Evolutionary conservation across 2,113 vertebrate species (phyloP).

Genomic region (Callorhinus ursinus): DNA sequence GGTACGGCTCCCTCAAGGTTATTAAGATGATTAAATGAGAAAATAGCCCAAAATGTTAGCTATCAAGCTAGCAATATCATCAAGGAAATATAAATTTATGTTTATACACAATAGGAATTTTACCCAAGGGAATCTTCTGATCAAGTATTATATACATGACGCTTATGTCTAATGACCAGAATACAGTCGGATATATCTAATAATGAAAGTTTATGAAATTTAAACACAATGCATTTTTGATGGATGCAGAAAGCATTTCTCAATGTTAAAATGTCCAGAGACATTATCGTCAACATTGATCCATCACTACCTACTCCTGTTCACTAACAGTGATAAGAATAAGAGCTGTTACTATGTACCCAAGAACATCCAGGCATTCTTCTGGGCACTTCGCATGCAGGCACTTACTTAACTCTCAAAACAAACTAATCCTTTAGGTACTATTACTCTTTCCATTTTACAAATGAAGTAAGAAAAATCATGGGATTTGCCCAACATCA

Average conservation of each 20-base stretch:
- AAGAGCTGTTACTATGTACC: background rate
- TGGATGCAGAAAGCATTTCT: background rate
- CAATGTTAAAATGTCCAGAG: background rate
- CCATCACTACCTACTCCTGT: background rate
- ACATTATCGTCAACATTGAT: background rate
- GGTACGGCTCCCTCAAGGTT: background rate
- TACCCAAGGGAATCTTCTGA: background rate
- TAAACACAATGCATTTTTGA: conserved; percentile 13
- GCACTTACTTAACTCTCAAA: background rate
- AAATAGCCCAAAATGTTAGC: background rate
- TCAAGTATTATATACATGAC: background rate
- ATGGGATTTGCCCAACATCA: background rate
- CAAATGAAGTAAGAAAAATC: background rate
- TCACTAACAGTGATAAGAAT: background rate
- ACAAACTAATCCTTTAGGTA: background rate
- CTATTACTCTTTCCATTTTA: background rate
- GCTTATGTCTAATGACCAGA: background rate
- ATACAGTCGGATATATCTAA: background rate
- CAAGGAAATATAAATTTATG: background rate
- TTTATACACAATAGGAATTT: background rate
- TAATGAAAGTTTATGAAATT: background rate
- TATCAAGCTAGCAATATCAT: background rate
- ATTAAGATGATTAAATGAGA: background rate
- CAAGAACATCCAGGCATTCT: background rate
- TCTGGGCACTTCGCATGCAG: background rate